Evolutionary conservation across 2,888 invertebrate species (phyloP).

Genomic region (Agrotis segetum): DNA sequence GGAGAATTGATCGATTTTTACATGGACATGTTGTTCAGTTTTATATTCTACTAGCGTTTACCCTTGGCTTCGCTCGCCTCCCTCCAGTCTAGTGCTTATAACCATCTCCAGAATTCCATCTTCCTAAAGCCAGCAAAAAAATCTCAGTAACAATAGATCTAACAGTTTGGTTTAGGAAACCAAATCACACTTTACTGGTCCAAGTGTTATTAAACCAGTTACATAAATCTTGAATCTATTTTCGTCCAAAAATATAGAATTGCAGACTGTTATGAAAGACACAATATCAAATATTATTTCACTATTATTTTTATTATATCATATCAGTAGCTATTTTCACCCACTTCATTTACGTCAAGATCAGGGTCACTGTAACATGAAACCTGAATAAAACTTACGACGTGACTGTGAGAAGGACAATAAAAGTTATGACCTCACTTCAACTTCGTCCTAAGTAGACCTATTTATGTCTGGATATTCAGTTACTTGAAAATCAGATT

Average conservation of each 20-base stretch:
- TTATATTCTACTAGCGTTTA: no score
- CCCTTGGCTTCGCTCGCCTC: no score
- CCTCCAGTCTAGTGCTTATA: no score
- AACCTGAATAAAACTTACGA: conserved; percentile 38
- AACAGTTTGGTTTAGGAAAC: no score
- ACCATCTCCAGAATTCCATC: no score
- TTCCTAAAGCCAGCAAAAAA: no score
- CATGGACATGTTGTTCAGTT: no score
- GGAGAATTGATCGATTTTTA: no score
- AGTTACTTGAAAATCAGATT: conserved; percentile 49
- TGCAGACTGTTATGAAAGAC: not conserved
- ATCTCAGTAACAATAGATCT: no score
- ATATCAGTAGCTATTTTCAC: conserved; percentile 8
- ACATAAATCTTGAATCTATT: not conserved
- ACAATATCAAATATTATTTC: conserved; percentile 5
- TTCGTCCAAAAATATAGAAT: conserved; percentile 7
- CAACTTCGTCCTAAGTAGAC: conserved; percentile 46
- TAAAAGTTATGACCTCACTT: conserved; percentile 51
- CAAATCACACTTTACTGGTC: no score
- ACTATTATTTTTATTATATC: conserved; percentile 3
- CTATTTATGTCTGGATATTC: conserved; percentile 43
- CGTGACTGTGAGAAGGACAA: conserved; percentile 37
- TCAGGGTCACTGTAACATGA: conserved; percentile 40
- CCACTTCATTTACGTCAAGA: conserved; percentile 29
- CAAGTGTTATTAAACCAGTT: no score